A percentile compares a stretch with the other conserved stretches of the same genome.
phyloP scores from a whole-genome alignment of 1,140 invertebrate genomes.

The Neodiprion fabricii region DNA sequence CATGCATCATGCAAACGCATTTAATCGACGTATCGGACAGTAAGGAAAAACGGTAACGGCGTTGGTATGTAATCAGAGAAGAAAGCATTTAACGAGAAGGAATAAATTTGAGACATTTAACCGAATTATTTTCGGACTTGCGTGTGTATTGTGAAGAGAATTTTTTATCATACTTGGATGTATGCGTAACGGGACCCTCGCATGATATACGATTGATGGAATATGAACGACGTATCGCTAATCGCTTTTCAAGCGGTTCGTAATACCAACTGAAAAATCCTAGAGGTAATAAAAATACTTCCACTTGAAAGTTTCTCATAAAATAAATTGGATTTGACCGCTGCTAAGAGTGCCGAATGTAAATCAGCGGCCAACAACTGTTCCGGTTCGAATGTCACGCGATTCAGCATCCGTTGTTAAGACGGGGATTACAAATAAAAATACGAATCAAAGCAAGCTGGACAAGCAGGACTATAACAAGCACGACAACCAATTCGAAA shows the following conservation, averaged over 20 bases:
- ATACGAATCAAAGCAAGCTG: neutral
- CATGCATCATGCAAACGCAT: neutral
- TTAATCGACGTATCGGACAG: neutral
- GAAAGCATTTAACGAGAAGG: too few relatives aligned
- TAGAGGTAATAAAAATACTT: neutral
- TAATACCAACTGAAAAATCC: neutral
- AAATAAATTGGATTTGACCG: slow-evolving; percentile 12
- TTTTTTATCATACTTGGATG: too few relatives aligned
- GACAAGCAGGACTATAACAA: neutral
- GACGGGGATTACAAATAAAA: neutral
- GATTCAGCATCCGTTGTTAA: neutral
- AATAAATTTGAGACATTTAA: too few relatives aligned
- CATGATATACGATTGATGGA: neutral
- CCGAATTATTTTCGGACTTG: too few relatives aligned
- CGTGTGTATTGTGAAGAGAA: too few relatives aligned
- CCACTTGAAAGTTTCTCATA: neutral
- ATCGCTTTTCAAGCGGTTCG: neutral
- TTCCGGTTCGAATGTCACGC: slow-evolving; percentile 3
- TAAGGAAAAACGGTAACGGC: too few relatives aligned
- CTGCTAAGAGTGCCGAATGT: neutral
- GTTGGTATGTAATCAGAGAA: too few relatives aligned
- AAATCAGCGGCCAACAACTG: slow-evolving; percentile 4
- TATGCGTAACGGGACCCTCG: too few relatives aligned
- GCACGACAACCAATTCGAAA: neutral
- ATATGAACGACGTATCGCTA: neutral